These are phyloP conservation scores for Poeciliopsis paucimaculata DNA, from an alignment of 2,797 vertebrate species.

Conservation along the genomic window DNA sequence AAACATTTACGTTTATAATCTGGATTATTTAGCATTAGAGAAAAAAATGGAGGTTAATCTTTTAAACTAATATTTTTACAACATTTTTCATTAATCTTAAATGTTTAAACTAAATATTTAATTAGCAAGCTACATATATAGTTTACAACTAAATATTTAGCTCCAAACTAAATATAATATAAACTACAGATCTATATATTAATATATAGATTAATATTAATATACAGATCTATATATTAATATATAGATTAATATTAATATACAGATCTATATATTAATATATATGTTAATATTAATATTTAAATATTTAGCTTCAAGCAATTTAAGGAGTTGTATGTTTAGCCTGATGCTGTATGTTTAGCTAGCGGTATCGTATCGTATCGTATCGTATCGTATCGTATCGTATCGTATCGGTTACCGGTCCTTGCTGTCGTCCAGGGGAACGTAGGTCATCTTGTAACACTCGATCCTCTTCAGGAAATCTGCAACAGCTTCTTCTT, in stretches of 20 bases:
- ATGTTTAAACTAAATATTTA: not conserved
- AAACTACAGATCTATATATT: too few relatives aligned
- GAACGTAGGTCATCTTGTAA: conserved; percentile 87
- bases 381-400: too few relatives aligned
- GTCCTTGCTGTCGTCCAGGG: conserved; percentile 87
- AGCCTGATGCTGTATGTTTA: too few relatives aligned
- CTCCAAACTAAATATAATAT: not conserved
- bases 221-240: too few relatives aligned
- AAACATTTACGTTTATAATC: not conserved
- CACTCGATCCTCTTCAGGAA: conserved; percentile 92
- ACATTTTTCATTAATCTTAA: not conserved
- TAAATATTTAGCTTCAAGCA: too few relatives aligned
- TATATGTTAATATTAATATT: too few relatives aligned
- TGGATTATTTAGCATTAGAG: not conserved
- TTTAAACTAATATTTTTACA: not conserved
- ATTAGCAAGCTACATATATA: not conserved
- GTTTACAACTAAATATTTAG: not conserved
- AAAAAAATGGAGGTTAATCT: not conserved
- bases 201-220: too few relatives aligned
- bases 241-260: too few relatives aligned
- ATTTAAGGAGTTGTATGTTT: too few relatives aligned
- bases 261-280: too few relatives aligned
- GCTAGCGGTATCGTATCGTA: too few relatives aligned
- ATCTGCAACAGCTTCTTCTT: conserved; percentile 88
- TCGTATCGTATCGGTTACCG: conserved; percentile 71